These are phyloP conservation scores for Leptopilina syphax DNA, from an alignment of 2,888 invertebrate genomes.

Conservation along the genomic window DNA sequence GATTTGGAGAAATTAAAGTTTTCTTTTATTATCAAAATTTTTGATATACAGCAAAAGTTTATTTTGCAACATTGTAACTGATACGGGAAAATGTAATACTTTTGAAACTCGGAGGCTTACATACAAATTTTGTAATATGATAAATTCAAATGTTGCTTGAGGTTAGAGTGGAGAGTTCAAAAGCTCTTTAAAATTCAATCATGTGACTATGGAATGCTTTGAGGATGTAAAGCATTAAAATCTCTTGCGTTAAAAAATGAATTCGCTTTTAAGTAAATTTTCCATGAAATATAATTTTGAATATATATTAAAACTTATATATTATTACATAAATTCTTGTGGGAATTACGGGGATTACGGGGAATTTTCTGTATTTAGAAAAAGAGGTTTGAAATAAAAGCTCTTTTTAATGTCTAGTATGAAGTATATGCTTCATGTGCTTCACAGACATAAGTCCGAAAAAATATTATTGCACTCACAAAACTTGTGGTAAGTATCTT, in stretches of 20 bases:
- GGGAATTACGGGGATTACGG: too few relatives aligned
- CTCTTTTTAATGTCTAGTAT: neutral
- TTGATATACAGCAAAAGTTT: too few relatives aligned
- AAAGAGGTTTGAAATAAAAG: neutral
- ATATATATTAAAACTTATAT: neutral
- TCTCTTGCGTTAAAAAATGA: neutral
- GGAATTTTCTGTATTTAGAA: neutral
- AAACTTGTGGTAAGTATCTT: conserved; percentile 44
- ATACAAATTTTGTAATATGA: neutral
- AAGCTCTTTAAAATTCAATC: conserved; percentile 9
- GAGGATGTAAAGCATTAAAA: too few relatives aligned
- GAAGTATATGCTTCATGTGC: neutral
- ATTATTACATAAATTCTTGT: neutral
- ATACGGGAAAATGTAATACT: neutral
- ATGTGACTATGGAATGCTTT: neutral
- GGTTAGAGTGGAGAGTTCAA: neutral
- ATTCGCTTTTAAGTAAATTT: neutral
- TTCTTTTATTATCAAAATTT: too few relatives aligned
- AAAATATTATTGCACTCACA: conserved; percentile 27
- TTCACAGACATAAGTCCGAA: neutral
- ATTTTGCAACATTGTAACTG: neutral
- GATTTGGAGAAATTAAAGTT: too few relatives aligned
- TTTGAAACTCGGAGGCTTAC: neutral
- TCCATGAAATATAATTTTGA: neutral
- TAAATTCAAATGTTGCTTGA: neutral